These are phyloP conservation scores for Neoniphon sammara DNA, from an alignment of 2,797 vertebrate genomes.

Conservation along the genomic window DNA sequence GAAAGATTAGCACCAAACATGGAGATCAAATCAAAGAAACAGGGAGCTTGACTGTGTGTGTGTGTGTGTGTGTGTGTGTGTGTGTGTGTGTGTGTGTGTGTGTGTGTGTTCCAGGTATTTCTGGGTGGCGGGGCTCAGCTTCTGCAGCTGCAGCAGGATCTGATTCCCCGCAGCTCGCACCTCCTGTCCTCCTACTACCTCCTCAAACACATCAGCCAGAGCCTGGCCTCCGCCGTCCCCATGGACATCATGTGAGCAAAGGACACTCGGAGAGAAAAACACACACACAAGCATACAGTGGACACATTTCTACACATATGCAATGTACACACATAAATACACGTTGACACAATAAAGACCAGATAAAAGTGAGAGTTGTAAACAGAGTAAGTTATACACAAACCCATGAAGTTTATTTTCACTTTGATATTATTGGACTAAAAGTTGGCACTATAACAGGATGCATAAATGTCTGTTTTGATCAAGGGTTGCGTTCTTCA, in stretches of 20 bases:
- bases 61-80: no score
- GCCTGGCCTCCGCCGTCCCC: slow-evolving; percentile 86
- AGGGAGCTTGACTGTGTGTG: no score
- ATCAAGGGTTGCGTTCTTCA: no score
- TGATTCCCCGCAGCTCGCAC: slow-evolving; percentile 90
- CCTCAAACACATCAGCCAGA: slow-evolving; percentile 88
- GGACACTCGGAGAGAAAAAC: background rate
- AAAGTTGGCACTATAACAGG: no score
- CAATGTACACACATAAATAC: no score
- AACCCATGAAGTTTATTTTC: no score
- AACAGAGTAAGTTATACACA: no score
- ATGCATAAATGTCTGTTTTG: no score
- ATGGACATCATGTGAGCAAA: slow-evolving; percentile 91
- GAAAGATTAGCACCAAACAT: no score
- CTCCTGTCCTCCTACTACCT: slow-evolving; percentile 92
- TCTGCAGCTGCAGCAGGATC: slow-evolving; percentile 92
- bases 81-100: background rate
- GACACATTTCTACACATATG: background rate
- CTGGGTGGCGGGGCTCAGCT: slow-evolving; percentile 85
- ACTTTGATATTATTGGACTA: no score
- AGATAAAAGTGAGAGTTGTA: no score
- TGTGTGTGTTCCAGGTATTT: slow-evolving; percentile 79
- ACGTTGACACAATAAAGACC: background rate
- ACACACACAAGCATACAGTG: background rate
- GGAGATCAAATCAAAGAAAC: no score